Evolutionary conservation across 2,888 invertebrate genomes (phyloP).

Genomic region (Anticlea derivata): DNA sequence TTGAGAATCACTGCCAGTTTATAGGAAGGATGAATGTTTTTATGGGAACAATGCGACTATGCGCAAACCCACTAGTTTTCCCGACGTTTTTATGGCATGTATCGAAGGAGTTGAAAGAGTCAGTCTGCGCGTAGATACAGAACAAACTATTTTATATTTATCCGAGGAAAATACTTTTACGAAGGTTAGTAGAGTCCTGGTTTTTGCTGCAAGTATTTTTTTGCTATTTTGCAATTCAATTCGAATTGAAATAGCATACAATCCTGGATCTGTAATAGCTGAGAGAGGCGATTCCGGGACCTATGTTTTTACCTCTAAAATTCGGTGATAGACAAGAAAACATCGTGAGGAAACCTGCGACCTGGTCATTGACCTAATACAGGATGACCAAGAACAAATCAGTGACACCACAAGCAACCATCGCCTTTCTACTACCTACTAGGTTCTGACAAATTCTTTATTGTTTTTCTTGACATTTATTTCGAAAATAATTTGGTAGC

Average conservation of each 20-base stretch:
- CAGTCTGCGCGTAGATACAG: conserved; percentile 17
- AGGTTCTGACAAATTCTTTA: too few species aligned
- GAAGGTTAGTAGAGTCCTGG: conserved; percentile 2
- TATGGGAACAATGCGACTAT: conserved; percentile 29
- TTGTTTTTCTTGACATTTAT: too few species aligned
- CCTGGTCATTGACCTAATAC: too few species aligned
- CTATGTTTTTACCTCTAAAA: conserved; percentile 2
- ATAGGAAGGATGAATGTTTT: conserved; percentile 14
- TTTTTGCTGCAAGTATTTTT: not conserved
- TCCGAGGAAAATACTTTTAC: conserved; percentile 10
- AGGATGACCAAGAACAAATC: too few species aligned
- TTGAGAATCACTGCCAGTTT: conserved; percentile 13
- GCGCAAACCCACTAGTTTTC: conserved; percentile 24
- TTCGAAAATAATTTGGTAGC: too few species aligned
- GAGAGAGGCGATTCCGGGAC: not conserved
- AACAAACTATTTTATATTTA: conserved; percentile 18
- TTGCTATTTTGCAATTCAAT: conserved; percentile 11
- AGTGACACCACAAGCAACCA: too few species aligned
- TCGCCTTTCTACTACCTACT: too few species aligned
- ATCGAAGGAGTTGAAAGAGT: conserved; percentile 26
- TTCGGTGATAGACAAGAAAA: too few species aligned
- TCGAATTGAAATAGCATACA: not conserved
- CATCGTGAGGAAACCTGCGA: too few species aligned
- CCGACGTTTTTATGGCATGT: conserved; percentile 35
- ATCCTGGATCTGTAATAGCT: not conserved